Base-by-base conservation (phyloP, 2,888 invertebrate species). In the Xestia rhomboidea region DNA sequence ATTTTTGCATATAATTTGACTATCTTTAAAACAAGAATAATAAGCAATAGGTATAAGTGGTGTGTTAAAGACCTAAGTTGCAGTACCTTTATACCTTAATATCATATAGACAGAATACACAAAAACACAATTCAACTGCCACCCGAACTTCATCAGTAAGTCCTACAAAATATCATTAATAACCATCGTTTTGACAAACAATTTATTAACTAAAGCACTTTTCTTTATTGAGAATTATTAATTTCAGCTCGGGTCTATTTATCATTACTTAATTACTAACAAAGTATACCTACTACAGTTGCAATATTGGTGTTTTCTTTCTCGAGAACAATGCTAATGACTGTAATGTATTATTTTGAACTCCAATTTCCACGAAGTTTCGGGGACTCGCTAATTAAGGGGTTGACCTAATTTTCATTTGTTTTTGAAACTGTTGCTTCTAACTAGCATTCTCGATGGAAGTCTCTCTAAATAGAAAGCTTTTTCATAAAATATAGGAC, bases 111-210 rank as follows among this genome's bases (percentile, higher is more conserved):
- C 24, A 38, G 3, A 3, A 24, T 27, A 54, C 7, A 34, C 38
- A 15, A 13, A 49, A 69, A 69, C 4, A 54, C 54, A 57, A 60
- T 21, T 15, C 18, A 49, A 75, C 21, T 27, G n/a, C 27, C 46
- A 27, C 24, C 41, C 6, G 41, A 51, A 76, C 18, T 76, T 66
- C 51, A 66, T 76, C 21, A 76, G 21, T 24, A 54, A 77, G 2
- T 67, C 51, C 62, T 73, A 78, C 79, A 71, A 73, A 85, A 70
- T 63, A 67, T 77, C 75, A 79, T 87, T 83, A 76, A 85, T 83
- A 77, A 73, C 34, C 80, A 77, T 79, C 41, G 49, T 64, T 75
- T 71, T 79, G 77, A 85, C 81, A 75, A 79, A 76, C 68, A 79
- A 79, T 86, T 86, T 81, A 81, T 79, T 82, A 68, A 51, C 27